Base-by-base conservation (phyloP, 2,797 vertebrate genomes). In the Chanos chanos region DNA sequence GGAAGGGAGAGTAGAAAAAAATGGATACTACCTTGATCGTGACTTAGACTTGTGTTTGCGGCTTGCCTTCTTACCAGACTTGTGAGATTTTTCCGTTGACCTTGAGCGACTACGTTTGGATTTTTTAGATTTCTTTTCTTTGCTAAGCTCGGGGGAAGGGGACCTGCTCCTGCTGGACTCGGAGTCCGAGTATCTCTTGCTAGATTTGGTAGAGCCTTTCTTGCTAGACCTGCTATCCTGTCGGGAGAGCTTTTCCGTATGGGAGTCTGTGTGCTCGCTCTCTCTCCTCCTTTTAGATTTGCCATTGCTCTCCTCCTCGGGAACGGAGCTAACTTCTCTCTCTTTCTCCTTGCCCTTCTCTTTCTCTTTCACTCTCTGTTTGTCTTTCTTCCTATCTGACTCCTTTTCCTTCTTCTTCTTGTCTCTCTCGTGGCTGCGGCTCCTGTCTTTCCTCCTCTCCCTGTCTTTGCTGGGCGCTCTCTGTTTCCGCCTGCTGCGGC, bases 11-110 rank as follows among this genome's bases (percentile, higher is more conserved):
- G 74, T 74, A 79, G 54, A 65, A 84, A 92, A 92, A 96, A 97
- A 92, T 89, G 92, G 85, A 90, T 97, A 98, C 97, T 99, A 99
- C 97, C 96, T 99, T 99, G 96, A 99, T 98, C 93, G 94, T 81
- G 97, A 98, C 92, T 98, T 98, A 98, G 96, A 98, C 97, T 98
- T 99, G 96, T 98, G 95, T 99, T 99, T 98, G 95, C 95, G 95
- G 95, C 95, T 98, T 96, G 96, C 96, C 95, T 98, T 98, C 96
- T 99, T 98, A 98, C 97, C 97, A 98, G 97, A 98, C 97, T 95
- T 98, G 95, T 98, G 95, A 89, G 94, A 94, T 93, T 95, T 97
- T 92, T 98, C 96, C 94, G 90, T 70, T 80, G 95, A 98, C 83
- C 91, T 86, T 83, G 97, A 99, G 48, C 95, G 94, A 91, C 95